Evolutionary conservation across 2,888 invertebrate genomes (phyloP).

Genomic region (Sicus ferrugineus): DNA sequence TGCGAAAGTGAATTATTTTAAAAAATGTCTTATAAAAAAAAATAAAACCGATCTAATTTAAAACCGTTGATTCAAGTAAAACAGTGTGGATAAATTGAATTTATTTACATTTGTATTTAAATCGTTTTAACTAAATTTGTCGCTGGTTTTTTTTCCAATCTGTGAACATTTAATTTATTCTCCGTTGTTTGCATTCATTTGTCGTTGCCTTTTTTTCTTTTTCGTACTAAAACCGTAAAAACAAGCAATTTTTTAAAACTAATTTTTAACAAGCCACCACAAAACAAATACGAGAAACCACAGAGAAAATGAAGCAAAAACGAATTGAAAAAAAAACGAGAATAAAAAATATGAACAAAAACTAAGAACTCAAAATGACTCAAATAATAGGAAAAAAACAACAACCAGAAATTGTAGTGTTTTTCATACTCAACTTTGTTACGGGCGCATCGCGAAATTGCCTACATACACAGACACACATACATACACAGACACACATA

Average conservation of each 20-base stretch:
- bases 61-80: too few relatives aligned
- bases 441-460: slow-evolving; percentile 10
- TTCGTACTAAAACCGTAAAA: too few relatives aligned
- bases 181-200: background rate
- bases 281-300: background rate
- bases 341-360: background rate
- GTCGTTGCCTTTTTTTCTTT: background rate
- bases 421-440: slow-evolving; percentile 11
- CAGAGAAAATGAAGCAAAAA: slow-evolving; percentile 8
- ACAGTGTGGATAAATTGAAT: background rate
- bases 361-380: background rate
- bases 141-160: background rate
- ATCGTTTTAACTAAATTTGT: background rate
- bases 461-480: too few relatives aligned
- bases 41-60: background rate
- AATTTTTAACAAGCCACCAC: slow-evolving; percentile 31
- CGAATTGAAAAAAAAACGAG: slow-evolving; percentile 2
- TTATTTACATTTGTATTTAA: background rate
- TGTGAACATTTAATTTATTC: background rate
- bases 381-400: background rate
- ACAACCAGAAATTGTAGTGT: background rate
- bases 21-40: background rate
- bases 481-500: too few relatives aligned
- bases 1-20: slow-evolving; percentile 6
- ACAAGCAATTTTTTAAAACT: slow-evolving; percentile 9